Conservation (phyloP, 2,888 invertebrate genomes). For the Ectemnius cavifrons region DNA sequence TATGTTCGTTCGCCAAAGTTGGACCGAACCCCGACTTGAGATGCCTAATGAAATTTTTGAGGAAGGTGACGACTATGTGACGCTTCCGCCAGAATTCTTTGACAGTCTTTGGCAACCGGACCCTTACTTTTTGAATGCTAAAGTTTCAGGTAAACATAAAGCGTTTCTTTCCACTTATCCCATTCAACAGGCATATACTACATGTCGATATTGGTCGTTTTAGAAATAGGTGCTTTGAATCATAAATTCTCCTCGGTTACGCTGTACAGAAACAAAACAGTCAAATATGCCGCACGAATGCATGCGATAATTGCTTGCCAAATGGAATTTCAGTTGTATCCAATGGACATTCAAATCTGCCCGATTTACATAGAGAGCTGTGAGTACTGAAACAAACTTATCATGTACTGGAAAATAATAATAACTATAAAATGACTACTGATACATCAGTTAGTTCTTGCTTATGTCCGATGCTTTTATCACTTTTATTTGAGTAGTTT, state of each 20-base stretch:
- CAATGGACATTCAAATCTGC: conserved; percentile 92
- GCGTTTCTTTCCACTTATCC: neutral
- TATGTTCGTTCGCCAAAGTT: conserved; percentile 90
- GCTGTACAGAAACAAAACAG: conserved; percentile 88
- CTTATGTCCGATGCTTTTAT: neutral
- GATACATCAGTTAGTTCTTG: neutral
- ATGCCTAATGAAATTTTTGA: conserved; percentile 89
- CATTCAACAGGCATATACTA: neutral
- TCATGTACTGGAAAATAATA: neutral
- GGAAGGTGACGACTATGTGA: conserved; percentile 89
- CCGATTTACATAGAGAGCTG: conserved; percentile 92
- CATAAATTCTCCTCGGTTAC: conserved; percentile 91
- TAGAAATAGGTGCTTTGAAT: conserved; percentile 89
- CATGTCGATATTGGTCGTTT: conserved; percentile 40
- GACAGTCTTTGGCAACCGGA: conserved; percentile 94
- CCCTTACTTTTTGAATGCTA: conserved; percentile 90
- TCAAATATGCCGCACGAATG: conserved; percentile 89
- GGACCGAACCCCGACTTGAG: conserved; percentile 88
- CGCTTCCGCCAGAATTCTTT: conserved; percentile 88
- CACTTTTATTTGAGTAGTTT: conserved; percentile 81
- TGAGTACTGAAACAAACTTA: conserved; percentile 78
- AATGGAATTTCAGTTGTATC: conserved; percentile 92
- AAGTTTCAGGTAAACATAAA: conserved; percentile 85
- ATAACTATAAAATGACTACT: neutral
- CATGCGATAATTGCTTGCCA: conserved; percentile 92